Conservation (phyloP, 2,888 invertebrate species). For the Volucella inflata region DNA sequence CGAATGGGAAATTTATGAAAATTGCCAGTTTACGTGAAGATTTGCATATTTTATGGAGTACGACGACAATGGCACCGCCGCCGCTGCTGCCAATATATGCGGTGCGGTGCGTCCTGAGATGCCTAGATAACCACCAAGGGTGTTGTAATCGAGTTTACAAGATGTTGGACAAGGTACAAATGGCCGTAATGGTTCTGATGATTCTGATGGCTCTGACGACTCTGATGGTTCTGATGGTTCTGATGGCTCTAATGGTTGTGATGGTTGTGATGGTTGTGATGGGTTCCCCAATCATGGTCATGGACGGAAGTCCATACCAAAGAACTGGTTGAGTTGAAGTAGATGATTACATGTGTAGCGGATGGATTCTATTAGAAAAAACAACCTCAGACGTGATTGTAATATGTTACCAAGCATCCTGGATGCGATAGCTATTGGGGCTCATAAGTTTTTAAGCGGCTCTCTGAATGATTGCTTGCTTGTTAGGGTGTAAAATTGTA, state of each 20-base stretch:
- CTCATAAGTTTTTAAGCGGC: no score
- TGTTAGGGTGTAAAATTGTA: no score
- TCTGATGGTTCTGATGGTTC: slow-evolving; percentile 62
- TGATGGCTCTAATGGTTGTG: slow-evolving; percentile 55
- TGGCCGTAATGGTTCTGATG: slow-evolving; percentile 66
- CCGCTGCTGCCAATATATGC: not conserved
- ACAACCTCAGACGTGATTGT: slow-evolving; percentile 1
- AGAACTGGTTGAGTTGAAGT: slow-evolving; percentile 44
- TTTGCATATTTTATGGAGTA: slow-evolving; percentile 70
- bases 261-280: slow-evolving; percentile 44
- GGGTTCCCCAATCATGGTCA: slow-evolving; percentile 51
- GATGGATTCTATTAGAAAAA: slow-evolving; percentile 39
- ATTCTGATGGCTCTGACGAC: slow-evolving; percentile 52
- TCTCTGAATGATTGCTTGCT: no score
- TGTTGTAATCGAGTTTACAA: slow-evolving; percentile 71
- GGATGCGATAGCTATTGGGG: no score
- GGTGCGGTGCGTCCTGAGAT: slow-evolving; percentile 51
- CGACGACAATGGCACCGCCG: slow-evolving; percentile 45
- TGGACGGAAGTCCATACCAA: slow-evolving; percentile 55
- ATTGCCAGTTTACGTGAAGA: slow-evolving; percentile 63
- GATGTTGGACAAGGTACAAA: slow-evolving; percentile 73
- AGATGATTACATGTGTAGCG: slow-evolving; percentile 44
- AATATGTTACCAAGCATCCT: not conserved
- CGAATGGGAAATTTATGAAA: slow-evolving; percentile 75
- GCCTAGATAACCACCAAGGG: slow-evolving; percentile 47